A percentile compares a stretch with the other conserved stretches of the same genome.
Evolutionary conservation across 2,888 invertebrate species (phyloP).

Genomic region (Drosophila kuntzei): DNA sequence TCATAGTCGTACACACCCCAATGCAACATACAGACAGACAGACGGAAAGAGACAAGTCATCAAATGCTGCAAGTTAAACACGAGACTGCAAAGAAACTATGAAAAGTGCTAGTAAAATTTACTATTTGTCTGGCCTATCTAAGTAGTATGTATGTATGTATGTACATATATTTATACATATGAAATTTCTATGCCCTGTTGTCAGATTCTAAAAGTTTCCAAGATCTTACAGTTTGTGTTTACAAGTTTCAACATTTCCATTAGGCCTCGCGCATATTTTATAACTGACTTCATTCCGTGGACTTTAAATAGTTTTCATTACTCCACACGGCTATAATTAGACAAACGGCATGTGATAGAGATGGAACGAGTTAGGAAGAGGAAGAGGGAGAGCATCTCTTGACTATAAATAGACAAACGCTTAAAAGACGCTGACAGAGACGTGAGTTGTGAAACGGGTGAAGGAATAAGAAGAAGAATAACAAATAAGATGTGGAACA

Average conservation of each 20-base stretch:
- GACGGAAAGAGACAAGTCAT: constrained; percentile 1
- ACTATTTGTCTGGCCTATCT: constrained; percentile 33
- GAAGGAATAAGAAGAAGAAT: not conserved
- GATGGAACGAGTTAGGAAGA: not conserved
- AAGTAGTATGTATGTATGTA: constrained; percentile 12
- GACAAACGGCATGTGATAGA: constrained; percentile 13
- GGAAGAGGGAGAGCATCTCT: constrained; percentile 19
- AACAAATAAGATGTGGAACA: constrained; percentile 34
- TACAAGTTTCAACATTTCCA: constrained; percentile 69
- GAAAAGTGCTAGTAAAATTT: constrained; percentile 22
- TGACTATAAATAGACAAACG: constrained; percentile 56
- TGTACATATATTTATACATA: constrained; percentile 3
- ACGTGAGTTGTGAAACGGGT: constrained; percentile 18
- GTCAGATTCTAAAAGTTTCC: constrained; percentile 25
- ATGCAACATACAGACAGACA: not conserved
- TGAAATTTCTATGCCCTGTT: constrained; percentile 8
- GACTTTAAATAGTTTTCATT: constrained; percentile 72
- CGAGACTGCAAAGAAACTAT: constrained; percentile 18
- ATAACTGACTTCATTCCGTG: constrained; percentile 66
- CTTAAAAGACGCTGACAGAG: constrained; percentile 36
- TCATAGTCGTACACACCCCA: constrained; percentile 15
- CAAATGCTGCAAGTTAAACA: constrained; percentile 16
- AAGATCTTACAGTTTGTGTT: constrained; percentile 47
- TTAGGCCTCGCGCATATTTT: constrained; percentile 68
- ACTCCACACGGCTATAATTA: constrained; percentile 47